Conservation (phyloP, 2,113 vertebrate genomes). For the Sisor rabdophorus region DNA sequence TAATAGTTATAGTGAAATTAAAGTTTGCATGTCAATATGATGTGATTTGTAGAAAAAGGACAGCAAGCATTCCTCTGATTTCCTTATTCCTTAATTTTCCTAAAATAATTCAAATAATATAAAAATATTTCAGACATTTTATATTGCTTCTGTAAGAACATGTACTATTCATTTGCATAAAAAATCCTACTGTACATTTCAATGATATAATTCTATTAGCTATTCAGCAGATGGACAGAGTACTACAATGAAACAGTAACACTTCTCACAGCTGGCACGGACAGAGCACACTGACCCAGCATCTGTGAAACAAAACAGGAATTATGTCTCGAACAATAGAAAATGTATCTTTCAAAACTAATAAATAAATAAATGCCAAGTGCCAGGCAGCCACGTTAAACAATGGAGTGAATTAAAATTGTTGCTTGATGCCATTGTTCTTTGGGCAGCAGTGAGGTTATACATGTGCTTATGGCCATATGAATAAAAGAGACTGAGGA, state of each 20-base stretch:
- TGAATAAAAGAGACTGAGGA: slow-evolving; percentile 32
- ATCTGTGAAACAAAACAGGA: slow-evolving; percentile 59
- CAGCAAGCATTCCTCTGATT: not conserved
- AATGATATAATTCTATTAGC: slow-evolving; percentile 73
- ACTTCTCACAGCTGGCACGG: slow-evolving; percentile 68
- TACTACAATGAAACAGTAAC: slow-evolving; percentile 55
- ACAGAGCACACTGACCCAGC: slow-evolving; percentile 55
- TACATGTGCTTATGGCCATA: slow-evolving; percentile 44
- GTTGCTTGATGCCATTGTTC: slow-evolving; percentile 57
- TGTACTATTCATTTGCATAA: slow-evolving; percentile 1
- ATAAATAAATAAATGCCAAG: slow-evolving; percentile 59
- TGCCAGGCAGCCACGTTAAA: slow-evolving; percentile 41
- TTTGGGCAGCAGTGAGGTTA: slow-evolving; percentile 40
- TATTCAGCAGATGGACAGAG: slow-evolving; percentile 67
- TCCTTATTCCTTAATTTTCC: too few relatives aligned
- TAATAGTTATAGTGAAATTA: too few relatives aligned
- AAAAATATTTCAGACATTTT: not conserved
- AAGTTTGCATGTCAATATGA: too few relatives aligned
- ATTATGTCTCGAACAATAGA: slow-evolving; percentile 52
- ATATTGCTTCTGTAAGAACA: not conserved
- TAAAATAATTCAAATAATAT: not conserved
- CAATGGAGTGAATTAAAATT: slow-evolving; percentile 51
- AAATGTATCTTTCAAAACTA: slow-evolving; percentile 59
- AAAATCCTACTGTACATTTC: slow-evolving; percentile 70
- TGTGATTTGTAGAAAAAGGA: not conserved